phyloP scores from a whole-genome alignment of 2,797 vertebrate genomes.

The Poeciliopsis infans region DNA sequence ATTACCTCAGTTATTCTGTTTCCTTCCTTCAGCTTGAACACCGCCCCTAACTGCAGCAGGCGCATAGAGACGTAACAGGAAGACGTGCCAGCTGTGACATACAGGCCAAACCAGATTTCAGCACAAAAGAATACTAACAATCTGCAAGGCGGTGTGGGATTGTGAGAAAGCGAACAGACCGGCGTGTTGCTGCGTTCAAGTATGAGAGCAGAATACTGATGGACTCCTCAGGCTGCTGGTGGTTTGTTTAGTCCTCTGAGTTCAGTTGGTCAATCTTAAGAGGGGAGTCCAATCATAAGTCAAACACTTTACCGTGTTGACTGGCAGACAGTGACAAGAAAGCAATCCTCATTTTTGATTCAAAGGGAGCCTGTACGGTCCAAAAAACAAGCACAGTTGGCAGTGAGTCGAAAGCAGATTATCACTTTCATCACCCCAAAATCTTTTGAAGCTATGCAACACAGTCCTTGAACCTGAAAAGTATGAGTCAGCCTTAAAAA shows the following conservation, averaged over 20 bases:
- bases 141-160: conserved; percentile 11
- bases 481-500: conserved; percentile 44
- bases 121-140: conserved; percentile 36
- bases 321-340: conserved; percentile 54
- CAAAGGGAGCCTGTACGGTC: conserved; percentile 53
- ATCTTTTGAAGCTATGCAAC: conserved; percentile 72
- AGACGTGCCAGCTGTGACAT: conserved; percentile 41
- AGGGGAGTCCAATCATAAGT: conserved; percentile 50
- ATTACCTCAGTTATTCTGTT: conserved; percentile 10
- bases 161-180: conserved; percentile 31
- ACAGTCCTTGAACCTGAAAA: conserved; percentile 73
- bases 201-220: conserved; percentile 58
- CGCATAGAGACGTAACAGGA: conserved; percentile 24
- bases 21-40: conserved; percentile 24
- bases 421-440: conserved; percentile 66
- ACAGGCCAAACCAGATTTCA: conserved; percentile 35
- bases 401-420: conserved; percentile 77
- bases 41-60: conserved; percentile 7
- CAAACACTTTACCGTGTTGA: conserved; percentile 53
- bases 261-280: conserved; percentile 37
- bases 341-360: conserved; percentile 60
- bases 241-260: conserved; percentile 29
- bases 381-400: conserved; percentile 53
- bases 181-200: conserved; percentile 25
- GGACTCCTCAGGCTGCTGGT: conserved; percentile 27